Conservation (phyloP, 2,113 vertebrate species). For the Sisor rabdophorus region DNA sequence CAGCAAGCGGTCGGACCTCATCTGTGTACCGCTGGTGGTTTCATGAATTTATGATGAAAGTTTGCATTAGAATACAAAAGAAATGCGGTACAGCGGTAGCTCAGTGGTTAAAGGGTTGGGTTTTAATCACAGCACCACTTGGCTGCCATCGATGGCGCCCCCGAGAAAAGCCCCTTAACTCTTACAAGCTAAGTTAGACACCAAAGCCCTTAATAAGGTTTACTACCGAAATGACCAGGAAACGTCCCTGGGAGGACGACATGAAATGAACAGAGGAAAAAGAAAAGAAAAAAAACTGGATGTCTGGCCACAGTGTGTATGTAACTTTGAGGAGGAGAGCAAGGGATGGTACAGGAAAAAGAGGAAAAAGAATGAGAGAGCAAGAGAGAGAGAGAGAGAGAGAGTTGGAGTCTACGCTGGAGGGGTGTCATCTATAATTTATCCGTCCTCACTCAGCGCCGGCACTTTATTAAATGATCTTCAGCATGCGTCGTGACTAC, state of each 20-base stretch:
- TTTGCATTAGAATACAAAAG: background rate
- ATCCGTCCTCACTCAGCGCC: conserved; percentile 49
- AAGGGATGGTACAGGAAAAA: background rate
- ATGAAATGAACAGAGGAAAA: too few species aligned
- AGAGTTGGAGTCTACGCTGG: conserved; percentile 30
- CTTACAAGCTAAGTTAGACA: too few species aligned
- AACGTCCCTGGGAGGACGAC: background rate
- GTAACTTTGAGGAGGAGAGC: background rate
- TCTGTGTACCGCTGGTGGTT: conserved; percentile 2
- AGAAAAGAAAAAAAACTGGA: too few species aligned
- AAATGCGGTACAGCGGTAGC: too few species aligned
- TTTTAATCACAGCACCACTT: too few species aligned
- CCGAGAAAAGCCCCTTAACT: too few species aligned
- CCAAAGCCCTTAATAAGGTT: too few species aligned
- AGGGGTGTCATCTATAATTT: conserved; percentile 53
- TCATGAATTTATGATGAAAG: conserved; percentile 17
- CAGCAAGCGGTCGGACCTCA: conserved; percentile 11
- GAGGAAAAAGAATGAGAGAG: conserved; percentile 19
- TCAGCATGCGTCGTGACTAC: conserved; percentile 58
- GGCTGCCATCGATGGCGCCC: too few species aligned
- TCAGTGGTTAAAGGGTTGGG: too few species aligned
- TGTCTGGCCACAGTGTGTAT: background rate
- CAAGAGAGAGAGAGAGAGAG: conserved; percentile 27
- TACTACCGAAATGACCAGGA: background rate
- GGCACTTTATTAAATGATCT: conserved; percentile 64